A percentile compares a stretch with the other conserved stretches of the same genome.
Conservation (phyloP, 1,140 invertebrate species). For the Nasonia vitripennis region DNA sequence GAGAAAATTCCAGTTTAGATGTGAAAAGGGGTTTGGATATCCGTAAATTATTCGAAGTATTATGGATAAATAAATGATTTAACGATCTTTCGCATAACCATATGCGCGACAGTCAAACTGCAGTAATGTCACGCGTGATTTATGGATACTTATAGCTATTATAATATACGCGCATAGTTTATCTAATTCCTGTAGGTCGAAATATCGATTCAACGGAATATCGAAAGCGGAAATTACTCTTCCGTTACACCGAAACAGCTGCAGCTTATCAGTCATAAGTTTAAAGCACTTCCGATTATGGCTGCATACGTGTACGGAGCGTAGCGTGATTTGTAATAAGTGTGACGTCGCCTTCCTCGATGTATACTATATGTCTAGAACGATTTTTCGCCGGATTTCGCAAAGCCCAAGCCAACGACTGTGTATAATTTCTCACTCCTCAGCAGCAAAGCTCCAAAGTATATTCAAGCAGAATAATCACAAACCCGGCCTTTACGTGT, state of each 20-base stretch:
- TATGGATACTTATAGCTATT: neutral
- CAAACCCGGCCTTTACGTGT: neutral
- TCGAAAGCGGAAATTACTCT: slow-evolving; percentile 45
- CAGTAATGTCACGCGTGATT: neutral
- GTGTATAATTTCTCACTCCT: neutral
- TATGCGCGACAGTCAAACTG: neutral
- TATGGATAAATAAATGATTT: neutral
- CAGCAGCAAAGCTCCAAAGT: neutral
- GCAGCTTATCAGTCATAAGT: slow-evolving; percentile 36
- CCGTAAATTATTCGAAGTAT: too few relatives aligned
- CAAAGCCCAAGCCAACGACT: neutral
- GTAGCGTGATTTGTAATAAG: slow-evolving; percentile 14
- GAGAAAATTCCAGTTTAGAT: too few relatives aligned
- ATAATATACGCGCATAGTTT: neutral
- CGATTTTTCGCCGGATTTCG: neutral
- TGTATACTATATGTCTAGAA: too few relatives aligned
- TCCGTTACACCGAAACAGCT: slow-evolving; percentile 24
- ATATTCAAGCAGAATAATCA: neutral
- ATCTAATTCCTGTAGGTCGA: neutral
- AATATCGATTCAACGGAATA: slow-evolving; percentile 45
- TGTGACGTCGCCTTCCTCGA: neutral
- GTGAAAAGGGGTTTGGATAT: too few relatives aligned
- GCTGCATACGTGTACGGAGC: neutral
- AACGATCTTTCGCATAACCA: neutral
- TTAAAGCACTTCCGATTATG: slow-evolving; percentile 37